Percentiles rank a stretch among this genome's conserved stretches.
These are phyloP conservation scores for Staurois parvus DNA, from an alignment of 2,797 vertebrate genomes.

Conservation along the genomic window DNA sequence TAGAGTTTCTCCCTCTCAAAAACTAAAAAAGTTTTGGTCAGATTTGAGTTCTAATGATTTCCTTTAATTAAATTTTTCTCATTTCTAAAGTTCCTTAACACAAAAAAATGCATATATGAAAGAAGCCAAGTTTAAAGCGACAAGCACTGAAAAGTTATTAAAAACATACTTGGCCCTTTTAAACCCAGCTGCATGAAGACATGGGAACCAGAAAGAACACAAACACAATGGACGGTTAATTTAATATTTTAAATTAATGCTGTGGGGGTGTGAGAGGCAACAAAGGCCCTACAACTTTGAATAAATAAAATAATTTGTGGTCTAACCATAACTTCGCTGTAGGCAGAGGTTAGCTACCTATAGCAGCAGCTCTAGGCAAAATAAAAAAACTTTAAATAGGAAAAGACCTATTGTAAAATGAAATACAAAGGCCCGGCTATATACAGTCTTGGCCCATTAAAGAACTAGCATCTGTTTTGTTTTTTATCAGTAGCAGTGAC, in stretches of 20 bases:
- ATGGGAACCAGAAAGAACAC: constrained; percentile 9
- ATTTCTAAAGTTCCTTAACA: no score
- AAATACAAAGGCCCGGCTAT: constrained; percentile 53
- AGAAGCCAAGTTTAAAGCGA: background rate
- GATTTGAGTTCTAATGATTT: no score
- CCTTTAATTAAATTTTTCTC: no score
- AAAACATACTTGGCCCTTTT: background rate
- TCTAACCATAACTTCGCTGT: constrained; percentile 35
- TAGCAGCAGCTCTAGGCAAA: constrained; percentile 28
- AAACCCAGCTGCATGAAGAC: background rate
- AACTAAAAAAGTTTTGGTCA: no score
- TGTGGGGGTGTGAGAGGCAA: constrained; percentile 60
- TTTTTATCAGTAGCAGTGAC: constrained; percentile 57
- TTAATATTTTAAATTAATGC: constrained; percentile 32
- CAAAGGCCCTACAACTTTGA: constrained; percentile 7
- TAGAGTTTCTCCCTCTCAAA: no score
- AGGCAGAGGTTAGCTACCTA: constrained; percentile 42
- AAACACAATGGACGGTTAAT: constrained; percentile 50
- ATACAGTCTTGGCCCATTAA: constrained; percentile 45
- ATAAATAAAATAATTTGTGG: constrained; percentile 55
- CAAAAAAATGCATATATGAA: no score
- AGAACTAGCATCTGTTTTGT: constrained; percentile 53
- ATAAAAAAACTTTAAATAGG: constrained; percentile 16
- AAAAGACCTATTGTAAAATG: constrained; percentile 50
- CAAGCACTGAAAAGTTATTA: background rate